Evolutionary conservation across 2,113 vertebrate species (phyloP).

Genomic region (Ammodytes marinus): DNA sequence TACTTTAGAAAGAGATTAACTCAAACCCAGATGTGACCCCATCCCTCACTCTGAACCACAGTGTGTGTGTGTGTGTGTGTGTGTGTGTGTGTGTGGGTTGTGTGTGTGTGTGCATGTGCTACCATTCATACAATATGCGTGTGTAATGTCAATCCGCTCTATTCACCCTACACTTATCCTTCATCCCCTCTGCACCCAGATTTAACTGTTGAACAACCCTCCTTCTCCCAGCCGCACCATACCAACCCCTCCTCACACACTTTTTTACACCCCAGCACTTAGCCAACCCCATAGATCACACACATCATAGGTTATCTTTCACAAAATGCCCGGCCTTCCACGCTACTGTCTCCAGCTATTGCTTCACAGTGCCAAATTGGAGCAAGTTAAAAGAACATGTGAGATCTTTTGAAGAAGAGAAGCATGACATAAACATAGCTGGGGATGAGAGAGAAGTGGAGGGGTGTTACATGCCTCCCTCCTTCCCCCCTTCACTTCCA

Average conservation of each 20-base stretch:
- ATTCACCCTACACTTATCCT: constrained; percentile 73
- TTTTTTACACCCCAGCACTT: constrained; percentile 42
- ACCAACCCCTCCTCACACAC: neutral
- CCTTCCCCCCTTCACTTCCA: constrained; percentile 29
- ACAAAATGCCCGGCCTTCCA: constrained; percentile 30
- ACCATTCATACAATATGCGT: constrained; percentile 52
- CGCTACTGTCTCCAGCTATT: constrained; percentile 27
- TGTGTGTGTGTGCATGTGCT: constrained; percentile 10
- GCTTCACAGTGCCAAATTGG: constrained; percentile 58
- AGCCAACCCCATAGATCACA: constrained; percentile 45
- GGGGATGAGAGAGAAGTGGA: constrained; percentile 56
- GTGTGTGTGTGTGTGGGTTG: constrained; percentile 1
- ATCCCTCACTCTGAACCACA: neutral
- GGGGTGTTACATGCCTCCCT: constrained; percentile 13
- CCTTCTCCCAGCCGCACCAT: no score
- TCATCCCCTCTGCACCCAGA: constrained; percentile 71
- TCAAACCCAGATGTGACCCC: constrained; percentile 61
- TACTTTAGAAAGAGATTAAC: constrained; percentile 62
- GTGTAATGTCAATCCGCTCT: constrained; percentile 72
- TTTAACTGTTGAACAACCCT: constrained; percentile 53
- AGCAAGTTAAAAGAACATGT: constrained; percentile 60
- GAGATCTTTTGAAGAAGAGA: constrained; percentile 63
- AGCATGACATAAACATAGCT: constrained; percentile 74
- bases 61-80: no score
- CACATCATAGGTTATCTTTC: constrained; percentile 50